Conservation (phyloP, 2,888 invertebrate species). For the Erebia ligea region DNA sequence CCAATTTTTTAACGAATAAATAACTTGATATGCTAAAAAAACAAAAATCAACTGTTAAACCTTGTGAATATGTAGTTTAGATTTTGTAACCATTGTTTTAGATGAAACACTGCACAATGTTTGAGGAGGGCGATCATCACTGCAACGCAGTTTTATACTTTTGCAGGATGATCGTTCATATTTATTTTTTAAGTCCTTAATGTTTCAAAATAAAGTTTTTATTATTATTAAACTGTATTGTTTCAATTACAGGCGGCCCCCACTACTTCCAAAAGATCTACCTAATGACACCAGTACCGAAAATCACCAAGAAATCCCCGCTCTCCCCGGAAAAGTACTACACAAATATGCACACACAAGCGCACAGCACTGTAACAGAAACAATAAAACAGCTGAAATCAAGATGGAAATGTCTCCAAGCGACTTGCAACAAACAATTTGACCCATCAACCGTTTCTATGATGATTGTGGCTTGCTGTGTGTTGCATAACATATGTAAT, state of each 20-base stretch:
- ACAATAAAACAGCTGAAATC: constrained; percentile 74
- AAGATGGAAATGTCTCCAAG: constrained; percentile 74
- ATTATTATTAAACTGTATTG: no score
- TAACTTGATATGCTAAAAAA: no score
- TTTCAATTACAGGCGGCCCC: constrained; percentile 60
- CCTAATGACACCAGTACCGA: constrained; percentile 73
- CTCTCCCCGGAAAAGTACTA: constrained; percentile 73
- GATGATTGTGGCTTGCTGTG: constrained; percentile 69
- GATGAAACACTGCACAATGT: no score
- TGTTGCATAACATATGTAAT: constrained; percentile 69
- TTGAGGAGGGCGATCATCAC: no score
- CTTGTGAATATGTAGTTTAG: no score
- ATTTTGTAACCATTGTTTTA: no score
- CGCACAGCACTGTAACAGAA: constrained; percentile 57
- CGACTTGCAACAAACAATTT: constrained; percentile 72
- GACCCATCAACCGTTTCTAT: constrained; percentile 64
- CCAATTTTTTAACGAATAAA: no score
- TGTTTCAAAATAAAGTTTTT: no score
- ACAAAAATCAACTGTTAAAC: no score
- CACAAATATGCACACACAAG: constrained; percentile 62
- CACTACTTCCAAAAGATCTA: constrained; percentile 68
- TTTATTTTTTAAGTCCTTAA: no score
- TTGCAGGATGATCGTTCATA: no score
- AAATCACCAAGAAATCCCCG: constrained; percentile 72
- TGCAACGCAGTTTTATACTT: no score